Base-by-base conservation (phyloP, 2,113 vertebrate species). In the Brachyistius frenatus region DNA sequence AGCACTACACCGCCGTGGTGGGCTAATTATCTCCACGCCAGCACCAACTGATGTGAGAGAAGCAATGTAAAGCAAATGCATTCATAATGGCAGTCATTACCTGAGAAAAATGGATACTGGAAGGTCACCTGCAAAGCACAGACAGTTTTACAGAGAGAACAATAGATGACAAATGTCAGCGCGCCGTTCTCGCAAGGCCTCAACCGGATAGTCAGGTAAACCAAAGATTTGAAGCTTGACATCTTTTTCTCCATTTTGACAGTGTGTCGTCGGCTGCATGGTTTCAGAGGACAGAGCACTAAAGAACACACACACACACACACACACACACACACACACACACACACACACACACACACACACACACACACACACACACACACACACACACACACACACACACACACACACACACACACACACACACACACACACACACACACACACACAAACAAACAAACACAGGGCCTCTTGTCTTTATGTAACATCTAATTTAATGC, bases 41-140 rank as follows among this genome's bases (percentile, higher is more conserved):
- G 57, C 74, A 30, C 3, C 23, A 1, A 7, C 52, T 13, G 44
- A 76, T 33, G 58, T 76, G 37, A 66, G 2, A 41, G 70, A 72
- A 15, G 77, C 67, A 46, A 76, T 79, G 85, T 70, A 86, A 87
- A 78, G 66, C 64, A 73, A 78, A 80, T 63, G 54, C 74, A 81
- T 84, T 76, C 55, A 76, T 80, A 86, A 89, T 92, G 86, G 88
- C 79, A 62, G 85, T 83, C 77, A 88, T 90, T 91, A 87, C 80
- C 63, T 89, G 85, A 67, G 76, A 84, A 74, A 91, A 87, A 92
- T 90, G 87, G 81, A 81, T 55, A 35, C 56, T 11, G 55, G 80
- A 91, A 91, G 89, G 91, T 91, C 87, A 88, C 71, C 74, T 75
- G 85, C 50, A 33, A 82, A 72, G 58, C 70, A 70, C 39, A 66